phyloP scores from a whole-genome alignment of 2,888 invertebrate species.

The Emmelina monodactyla region DNA sequence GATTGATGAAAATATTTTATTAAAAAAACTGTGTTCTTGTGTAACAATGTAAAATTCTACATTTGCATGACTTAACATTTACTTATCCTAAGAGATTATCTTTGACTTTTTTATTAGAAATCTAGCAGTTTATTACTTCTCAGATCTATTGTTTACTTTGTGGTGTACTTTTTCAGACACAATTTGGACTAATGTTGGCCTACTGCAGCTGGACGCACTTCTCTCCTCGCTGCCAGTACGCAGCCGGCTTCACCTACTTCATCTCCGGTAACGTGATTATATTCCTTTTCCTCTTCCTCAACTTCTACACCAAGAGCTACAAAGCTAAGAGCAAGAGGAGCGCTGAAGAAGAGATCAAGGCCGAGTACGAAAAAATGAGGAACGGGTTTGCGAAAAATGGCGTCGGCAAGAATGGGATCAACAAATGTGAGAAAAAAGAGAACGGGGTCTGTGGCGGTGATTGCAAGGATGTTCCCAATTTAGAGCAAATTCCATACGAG shows the following conservation, averaged over 20 bases:
- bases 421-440: conserved; percentile 21
- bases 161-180: conserved; percentile 51
- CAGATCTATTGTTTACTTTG: no score
- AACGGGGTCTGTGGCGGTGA: conserved; percentile 26
- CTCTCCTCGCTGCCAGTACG: conserved; percentile 68
- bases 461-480: conserved; percentile 23
- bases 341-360: conserved; percentile 27
- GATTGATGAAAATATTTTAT: no score
- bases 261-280: conserved; percentile 64
- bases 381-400: conserved; percentile 28
- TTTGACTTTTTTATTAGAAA: no score
- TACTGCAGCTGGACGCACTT: conserved; percentile 67
- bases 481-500: conserved; percentile 36
- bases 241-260: conserved; percentile 63
- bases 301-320: conserved; percentile 71
- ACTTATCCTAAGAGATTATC: no score
- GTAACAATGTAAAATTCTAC: neutral
- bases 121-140: no score
- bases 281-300: conserved; percentile 71
- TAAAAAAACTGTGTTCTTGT: no score
- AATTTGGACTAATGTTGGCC: conserved; percentile 71
- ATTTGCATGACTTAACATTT: no score
- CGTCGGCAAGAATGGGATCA: conserved; percentile 19
- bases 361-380: conserved; percentile 23
- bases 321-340: conserved; percentile 17